Percentiles rank a stretch among this genome's conserved stretches.
Evolutionary conservation across 2,888 invertebrate species (phyloP).

Genomic region (Monopis laevigella): DNA sequence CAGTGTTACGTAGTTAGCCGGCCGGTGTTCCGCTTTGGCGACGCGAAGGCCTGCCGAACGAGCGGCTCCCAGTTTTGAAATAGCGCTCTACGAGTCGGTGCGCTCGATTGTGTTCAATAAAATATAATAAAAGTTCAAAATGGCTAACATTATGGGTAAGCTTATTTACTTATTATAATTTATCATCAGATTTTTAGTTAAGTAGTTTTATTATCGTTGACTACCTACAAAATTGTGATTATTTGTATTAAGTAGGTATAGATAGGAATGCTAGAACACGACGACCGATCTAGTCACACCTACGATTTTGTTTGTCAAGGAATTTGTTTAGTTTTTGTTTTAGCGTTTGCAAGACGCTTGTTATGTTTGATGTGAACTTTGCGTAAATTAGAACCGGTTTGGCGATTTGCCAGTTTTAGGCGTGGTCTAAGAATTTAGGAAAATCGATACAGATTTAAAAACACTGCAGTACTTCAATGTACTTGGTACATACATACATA

Average conservation of each 20-base stretch:
- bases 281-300: no score
- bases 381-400: conserved; percentile 36
- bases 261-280: no score
- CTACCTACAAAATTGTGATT: no score
- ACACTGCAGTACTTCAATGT: no score
- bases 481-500: no score
- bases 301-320: no score
- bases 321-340: not conserved
- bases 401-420: conserved; percentile 44
- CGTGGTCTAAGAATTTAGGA: no score
- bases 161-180: no score
- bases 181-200: no score
- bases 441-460: no score
- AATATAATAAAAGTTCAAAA: conserved; percentile 25
- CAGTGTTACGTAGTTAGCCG: conserved; percentile 15
- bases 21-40: conserved; percentile 9
- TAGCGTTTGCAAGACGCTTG: conserved; percentile 12
- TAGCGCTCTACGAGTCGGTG: conserved; percentile 26
- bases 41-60: conserved; percentile 22
- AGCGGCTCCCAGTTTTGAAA: conserved; percentile 44
- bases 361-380: conserved; percentile 24
- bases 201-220: no score
- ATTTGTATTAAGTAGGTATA: no score
- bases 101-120: not conserved
- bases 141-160: conserved; percentile 58